Evolutionary conservation across 2,797 vertebrate genomes (phyloP).

Genomic region (Catamblyrhynchus diadema): DNA sequence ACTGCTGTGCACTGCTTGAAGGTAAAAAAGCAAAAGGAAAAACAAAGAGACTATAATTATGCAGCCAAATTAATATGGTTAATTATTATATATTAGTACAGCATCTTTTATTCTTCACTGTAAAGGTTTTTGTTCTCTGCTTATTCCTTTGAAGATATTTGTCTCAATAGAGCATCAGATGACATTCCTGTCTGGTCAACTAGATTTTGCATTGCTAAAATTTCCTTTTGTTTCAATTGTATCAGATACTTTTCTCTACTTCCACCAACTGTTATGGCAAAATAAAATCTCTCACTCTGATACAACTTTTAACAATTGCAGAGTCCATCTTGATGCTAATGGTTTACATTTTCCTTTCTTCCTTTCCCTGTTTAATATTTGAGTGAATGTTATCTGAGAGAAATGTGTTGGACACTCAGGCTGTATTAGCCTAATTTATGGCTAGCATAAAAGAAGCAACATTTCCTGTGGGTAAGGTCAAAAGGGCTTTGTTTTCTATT

Average conservation of each 20-base stretch:
- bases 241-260: not conserved
- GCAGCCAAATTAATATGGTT: not conserved
- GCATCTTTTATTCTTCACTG: not conserved
- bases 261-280: not conserved
- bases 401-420: not conserved
- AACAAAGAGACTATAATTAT: not conserved
- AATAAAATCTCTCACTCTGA: not conserved
- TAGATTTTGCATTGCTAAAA: not conserved
- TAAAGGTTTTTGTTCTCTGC: not conserved
- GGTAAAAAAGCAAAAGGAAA: not conserved
- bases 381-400: not conserved
- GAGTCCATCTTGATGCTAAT: not conserved
- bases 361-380: slow-evolving; percentile 16
- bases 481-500: slow-evolving; percentile 38
- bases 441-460: not conserved
- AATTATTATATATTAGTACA: not conserved
- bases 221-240: not conserved
- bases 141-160: not conserved
- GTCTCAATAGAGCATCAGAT: not conserved
- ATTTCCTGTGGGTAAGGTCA: slow-evolving; percentile 17
- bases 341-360: not conserved
- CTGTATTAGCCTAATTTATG: slow-evolving; percentile 33
- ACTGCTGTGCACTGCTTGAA: not conserved
- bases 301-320: not conserved
- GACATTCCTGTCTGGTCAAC: not conserved